Evolutionary conservation across 2,888 invertebrate genomes (phyloP).

Genomic region (Gibbula magus): DNA sequence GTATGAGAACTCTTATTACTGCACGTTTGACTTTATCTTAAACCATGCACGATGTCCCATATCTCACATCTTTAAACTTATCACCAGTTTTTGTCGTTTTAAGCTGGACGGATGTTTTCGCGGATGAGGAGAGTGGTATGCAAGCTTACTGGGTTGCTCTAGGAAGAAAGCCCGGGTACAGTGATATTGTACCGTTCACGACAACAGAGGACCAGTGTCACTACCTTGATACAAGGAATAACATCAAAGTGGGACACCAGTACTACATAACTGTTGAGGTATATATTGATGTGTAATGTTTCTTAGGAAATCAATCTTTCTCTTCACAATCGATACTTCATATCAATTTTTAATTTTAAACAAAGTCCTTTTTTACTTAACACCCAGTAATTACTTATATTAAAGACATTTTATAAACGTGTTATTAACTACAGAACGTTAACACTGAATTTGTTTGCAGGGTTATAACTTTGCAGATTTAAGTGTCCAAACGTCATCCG

Average conservation of each 20-base stretch:
- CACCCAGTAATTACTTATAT: no score
- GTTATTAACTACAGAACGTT: neutral
- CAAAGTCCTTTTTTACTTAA: no score
- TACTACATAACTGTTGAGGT: constrained; percentile 42
- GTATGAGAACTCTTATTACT: no score
- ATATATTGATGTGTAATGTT: neutral
- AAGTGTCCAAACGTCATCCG: neutral
- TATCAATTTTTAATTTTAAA: no score
- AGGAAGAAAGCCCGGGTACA: constrained; percentile 36
- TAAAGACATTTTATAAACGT: no score
- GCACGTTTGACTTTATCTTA: no score
- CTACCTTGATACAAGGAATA: neutral
- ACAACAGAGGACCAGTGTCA: constrained; percentile 12
- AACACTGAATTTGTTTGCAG: neutral
- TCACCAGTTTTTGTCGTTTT: neutral
- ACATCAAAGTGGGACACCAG: constrained; percentile 34
- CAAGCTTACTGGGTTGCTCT: constrained; percentile 27
- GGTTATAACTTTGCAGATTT: constrained; percentile 18
- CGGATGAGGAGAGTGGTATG: constrained; percentile 35
- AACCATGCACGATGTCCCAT: no score
- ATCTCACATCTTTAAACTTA: neutral
- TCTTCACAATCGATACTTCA: no score
- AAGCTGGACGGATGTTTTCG: constrained; percentile 37
- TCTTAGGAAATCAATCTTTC: no score
- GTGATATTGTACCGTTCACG: constrained; percentile 26